Percentiles rank a stretch among this genome's conserved stretches.
Conservation (phyloP, 92 coral and sea anemone species). For the Epizoanthus rinbou region DNA sequence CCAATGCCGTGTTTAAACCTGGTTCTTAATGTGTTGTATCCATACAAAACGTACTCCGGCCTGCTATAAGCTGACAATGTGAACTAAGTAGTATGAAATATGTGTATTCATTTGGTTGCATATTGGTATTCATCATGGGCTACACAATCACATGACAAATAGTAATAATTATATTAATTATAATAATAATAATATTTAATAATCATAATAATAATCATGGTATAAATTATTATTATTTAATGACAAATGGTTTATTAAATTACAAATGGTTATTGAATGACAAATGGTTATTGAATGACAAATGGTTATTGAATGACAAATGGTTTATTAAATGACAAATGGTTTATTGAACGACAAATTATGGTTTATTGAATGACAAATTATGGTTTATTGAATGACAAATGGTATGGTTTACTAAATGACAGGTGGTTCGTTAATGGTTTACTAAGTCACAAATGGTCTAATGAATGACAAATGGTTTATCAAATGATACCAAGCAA, state of each 20-base stretch:
- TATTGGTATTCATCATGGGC: background rate
- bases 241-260: background rate
- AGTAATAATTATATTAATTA: too few relatives aligned
- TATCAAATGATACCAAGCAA: too few relatives aligned
- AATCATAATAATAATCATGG: background rate
- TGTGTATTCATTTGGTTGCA: background rate
- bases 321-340: too few relatives aligned
- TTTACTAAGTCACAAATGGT: background rate
- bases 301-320: too few relatives aligned
- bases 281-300: background rate
- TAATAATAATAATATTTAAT: too few relatives aligned
- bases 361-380: background rate
- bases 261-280: background rate
- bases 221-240: background rate
- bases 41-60: slow-evolving; percentile 38
- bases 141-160: background rate
- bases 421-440: background rate
- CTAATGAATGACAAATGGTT: background rate
- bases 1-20: slow-evolving; percentile 48
- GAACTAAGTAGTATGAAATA: slow-evolving; percentile 2
- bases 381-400: background rate
- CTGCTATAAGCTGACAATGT: slow-evolving; percentile 28
- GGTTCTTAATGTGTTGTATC: slow-evolving; percentile 40
- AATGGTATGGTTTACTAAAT: too few relatives aligned
- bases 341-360: background rate